A percentile compares a stretch with the other conserved stretches of the same genome.
These are phyloP conservation scores for Astyanax mexicanus DNA, from an alignment of 2,797 vertebrate species.

Conservation along the genomic window DNA sequence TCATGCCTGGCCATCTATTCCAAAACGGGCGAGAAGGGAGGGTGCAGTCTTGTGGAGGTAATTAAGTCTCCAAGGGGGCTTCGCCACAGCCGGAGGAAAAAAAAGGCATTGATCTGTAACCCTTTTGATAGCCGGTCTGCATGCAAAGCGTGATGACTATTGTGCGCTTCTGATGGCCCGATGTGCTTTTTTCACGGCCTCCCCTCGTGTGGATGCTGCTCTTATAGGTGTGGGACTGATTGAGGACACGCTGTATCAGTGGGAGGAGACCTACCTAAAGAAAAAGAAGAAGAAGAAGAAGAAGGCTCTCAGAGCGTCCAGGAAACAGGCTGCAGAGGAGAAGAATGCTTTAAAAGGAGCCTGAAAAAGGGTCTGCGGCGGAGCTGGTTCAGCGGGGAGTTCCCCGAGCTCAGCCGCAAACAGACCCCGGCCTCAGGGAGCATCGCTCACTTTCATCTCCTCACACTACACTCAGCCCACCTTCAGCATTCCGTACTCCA, in stretches of 20 bases:
- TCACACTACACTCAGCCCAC: constrained; percentile 1
- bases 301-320: constrained; percentile 63
- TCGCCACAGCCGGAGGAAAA: not conserved
- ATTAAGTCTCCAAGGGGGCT: constrained; percentile 60
- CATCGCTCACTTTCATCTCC: constrained; percentile 43
- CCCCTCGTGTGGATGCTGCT: not conserved
- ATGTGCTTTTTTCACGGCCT: not conserved
- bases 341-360: constrained; percentile 37
- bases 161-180: constrained; percentile 8
- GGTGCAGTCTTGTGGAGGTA: constrained; percentile 55
- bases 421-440: constrained; percentile 3
- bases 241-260: constrained; percentile 74
- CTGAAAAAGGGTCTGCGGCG: not conserved
- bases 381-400: not conserved
- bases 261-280: constrained; percentile 74
- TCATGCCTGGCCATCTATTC: constrained; percentile 29
- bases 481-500: not conserved
- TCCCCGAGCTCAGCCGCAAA: not conserved
- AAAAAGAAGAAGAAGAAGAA: too few species aligned
- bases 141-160: constrained; percentile 21
- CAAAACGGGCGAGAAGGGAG: constrained; percentile 53
- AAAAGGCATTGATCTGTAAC: constrained; percentile 36
- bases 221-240: constrained; percentile 59
- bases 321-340: constrained; percentile 62
- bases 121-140: constrained; percentile 20